These are phyloP conservation scores for Craterocephalus amniculus DNA, from an alignment of 2,797 vertebrate genomes.

Conservation along the genomic window DNA sequence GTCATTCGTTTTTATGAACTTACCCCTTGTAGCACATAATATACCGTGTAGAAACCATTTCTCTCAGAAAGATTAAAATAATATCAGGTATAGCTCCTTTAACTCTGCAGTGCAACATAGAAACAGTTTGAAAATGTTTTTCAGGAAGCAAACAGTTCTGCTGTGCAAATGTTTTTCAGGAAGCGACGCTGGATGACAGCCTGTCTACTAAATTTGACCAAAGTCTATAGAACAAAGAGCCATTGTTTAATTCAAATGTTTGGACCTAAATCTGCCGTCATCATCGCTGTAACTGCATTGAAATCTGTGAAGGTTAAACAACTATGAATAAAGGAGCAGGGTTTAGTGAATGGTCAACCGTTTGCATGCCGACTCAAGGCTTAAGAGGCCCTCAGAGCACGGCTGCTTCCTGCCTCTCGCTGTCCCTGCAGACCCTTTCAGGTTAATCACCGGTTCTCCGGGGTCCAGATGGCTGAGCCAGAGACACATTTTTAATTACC, in stretches of 20 bases:
- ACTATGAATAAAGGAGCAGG: not conserved
- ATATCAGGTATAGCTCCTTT: no score
- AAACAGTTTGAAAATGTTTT: no score
- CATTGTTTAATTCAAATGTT: not conserved
- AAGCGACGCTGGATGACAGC: not conserved
- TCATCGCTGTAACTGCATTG: not conserved
- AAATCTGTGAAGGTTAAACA: not conserved
- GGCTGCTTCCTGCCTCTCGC: constrained; percentile 22
- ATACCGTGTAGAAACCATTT: no score
- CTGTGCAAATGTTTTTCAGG: not conserved
- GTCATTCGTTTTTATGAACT: no score
- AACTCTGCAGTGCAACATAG: not conserved
- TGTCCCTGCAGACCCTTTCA: constrained; percentile 54
- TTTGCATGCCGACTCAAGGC: not conserved
- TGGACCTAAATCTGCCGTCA: not conserved
- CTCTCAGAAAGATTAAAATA: no score
- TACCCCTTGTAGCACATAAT: no score
- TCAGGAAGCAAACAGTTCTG: no score
- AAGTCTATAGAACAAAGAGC: not conserved
- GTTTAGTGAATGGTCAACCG: not conserved
- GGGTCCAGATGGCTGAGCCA: constrained; percentile 70
- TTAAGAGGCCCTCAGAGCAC: not conserved
- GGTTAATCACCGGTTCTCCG: constrained; percentile 70
- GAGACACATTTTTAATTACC: constrained; percentile 80
- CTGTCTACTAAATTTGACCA: not conserved